A percentile compares a stretch with the other conserved stretches of the same genome.
Evolutionary conservation across 1,140 invertebrate genomes (phyloP).

Genomic region (Druon quercuslanigerum): DNA sequence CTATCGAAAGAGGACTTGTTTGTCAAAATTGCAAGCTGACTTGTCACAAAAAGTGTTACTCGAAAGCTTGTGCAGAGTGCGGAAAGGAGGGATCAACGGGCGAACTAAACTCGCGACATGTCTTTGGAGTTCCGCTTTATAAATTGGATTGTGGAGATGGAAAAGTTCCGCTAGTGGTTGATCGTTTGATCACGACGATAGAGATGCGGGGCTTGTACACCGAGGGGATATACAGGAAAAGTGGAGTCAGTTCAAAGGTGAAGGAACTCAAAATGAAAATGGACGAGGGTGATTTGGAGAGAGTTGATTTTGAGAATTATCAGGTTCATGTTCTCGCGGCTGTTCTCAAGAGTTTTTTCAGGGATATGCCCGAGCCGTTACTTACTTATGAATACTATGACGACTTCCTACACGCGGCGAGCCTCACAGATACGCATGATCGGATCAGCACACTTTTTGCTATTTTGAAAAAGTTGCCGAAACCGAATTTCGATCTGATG

Average conservation of each 20-base stretch:
- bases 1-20: conserved; percentile 92
- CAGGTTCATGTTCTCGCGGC: conserved; percentile 93
- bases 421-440: conserved; percentile 88
- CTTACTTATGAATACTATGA: conserved; percentile 96
- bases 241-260: conserved; percentile 89
- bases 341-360: conserved; percentile 93
- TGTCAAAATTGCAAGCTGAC: conserved; percentile 93
- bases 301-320: conserved; percentile 83
- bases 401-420: conserved; percentile 92
- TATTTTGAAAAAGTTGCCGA: conserved; percentile 92
- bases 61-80: conserved; percentile 79
- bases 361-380: conserved; percentile 94
- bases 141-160: conserved; percentile 85
- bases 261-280: conserved; percentile 84
- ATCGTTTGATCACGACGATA: conserved; percentile 91
- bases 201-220: conserved; percentile 94
- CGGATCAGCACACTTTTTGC: conserved; percentile 88
- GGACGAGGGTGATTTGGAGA: conserved; percentile 83
- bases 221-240: conserved; percentile 95
- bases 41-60: conserved; percentile 95
- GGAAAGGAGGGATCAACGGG: conserved; percentile 76
- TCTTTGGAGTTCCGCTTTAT: conserved; percentile 87
- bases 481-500: conserved; percentile 92
- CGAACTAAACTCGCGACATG: conserved; percentile 77
- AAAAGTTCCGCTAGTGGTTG: conserved; percentile 90